Evolutionary conservation across 2,797 vertebrate species (phyloP).

Genomic region (Thamnophis elegans): DNA sequence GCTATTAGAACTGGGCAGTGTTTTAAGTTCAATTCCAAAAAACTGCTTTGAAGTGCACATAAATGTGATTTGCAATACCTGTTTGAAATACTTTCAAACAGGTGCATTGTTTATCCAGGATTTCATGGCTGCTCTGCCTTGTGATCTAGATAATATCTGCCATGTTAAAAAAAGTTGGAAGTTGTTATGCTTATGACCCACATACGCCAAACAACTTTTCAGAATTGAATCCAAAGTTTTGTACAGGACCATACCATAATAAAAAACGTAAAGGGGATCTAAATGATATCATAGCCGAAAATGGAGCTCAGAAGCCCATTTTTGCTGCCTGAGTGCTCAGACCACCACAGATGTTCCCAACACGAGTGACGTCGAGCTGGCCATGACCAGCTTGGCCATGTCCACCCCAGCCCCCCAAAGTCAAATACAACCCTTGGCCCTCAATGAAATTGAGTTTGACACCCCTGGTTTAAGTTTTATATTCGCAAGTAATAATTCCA

Average conservation of each 20-base stretch:
- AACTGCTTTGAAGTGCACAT: background rate
- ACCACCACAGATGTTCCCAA: no score
- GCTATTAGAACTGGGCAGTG: background rate
- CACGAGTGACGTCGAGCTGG: no score
- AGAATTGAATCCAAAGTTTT: background rate
- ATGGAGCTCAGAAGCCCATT: no score
- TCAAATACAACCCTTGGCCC: no score
- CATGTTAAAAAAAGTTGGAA: background rate
- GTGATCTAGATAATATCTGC: background rate
- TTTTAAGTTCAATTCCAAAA: background rate
- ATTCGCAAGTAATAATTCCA: conserved; percentile 20
- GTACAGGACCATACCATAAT: background rate
- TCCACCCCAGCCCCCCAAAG: no score
- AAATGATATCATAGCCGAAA: background rate
- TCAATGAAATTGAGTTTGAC: no score
- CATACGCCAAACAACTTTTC: background rate
- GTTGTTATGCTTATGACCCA: background rate
- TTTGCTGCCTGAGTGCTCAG: no score
- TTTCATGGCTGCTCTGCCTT: background rate
- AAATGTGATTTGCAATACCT: background rate
- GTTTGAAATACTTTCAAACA: background rate
- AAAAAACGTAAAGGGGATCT: background rate
- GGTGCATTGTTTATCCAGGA: background rate
- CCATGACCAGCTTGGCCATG: no score
- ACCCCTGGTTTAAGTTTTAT: background rate